These are phyloP conservation scores for Menura novaehollandiae DNA, from an alignment of 2,113 vertebrate genomes.

Conservation along the genomic window DNA sequence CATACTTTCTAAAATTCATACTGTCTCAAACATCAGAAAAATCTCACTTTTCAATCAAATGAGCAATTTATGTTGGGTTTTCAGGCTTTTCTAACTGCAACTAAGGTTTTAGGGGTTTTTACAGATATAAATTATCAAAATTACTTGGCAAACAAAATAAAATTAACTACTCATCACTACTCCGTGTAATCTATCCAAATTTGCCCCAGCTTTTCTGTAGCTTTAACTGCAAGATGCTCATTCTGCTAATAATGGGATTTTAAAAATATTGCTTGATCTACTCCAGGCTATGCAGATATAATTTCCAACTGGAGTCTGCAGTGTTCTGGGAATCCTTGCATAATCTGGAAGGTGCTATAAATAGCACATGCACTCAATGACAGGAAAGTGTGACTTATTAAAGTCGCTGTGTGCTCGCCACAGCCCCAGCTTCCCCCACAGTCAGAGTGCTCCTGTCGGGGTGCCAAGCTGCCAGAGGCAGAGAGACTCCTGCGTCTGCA, in stretches of 20 bases:
- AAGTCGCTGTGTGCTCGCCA: not conserved
- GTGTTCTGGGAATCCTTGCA: slow-evolving; percentile 66
- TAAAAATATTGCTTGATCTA: not conserved
- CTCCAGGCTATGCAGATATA: not conserved
- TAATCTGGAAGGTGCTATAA: slow-evolving; percentile 19
- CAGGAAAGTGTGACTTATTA: not conserved
- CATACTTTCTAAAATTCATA: not conserved
- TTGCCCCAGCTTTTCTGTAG: not conserved
- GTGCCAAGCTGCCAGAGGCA: not conserved
- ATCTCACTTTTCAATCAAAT: not conserved
- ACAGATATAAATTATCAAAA: not conserved
- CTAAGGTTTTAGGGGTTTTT: not conserved
- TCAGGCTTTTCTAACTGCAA: not conserved
- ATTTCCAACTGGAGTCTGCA: slow-evolving; percentile 1
- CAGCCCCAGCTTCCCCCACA: not conserved
- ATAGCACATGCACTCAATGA: not conserved
- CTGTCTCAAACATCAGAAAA: not conserved
- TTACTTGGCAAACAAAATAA: not conserved
- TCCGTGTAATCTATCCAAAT: not conserved
- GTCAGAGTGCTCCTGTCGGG: not conserved
- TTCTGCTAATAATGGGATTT: not conserved
- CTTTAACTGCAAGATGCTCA: not conserved
- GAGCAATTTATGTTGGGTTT: not conserved
- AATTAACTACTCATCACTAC: not conserved
- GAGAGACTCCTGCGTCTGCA: not conserved